phyloP scores from a whole-genome alignment of 2,113 vertebrate species.

The Morone saxatilis region DNA sequence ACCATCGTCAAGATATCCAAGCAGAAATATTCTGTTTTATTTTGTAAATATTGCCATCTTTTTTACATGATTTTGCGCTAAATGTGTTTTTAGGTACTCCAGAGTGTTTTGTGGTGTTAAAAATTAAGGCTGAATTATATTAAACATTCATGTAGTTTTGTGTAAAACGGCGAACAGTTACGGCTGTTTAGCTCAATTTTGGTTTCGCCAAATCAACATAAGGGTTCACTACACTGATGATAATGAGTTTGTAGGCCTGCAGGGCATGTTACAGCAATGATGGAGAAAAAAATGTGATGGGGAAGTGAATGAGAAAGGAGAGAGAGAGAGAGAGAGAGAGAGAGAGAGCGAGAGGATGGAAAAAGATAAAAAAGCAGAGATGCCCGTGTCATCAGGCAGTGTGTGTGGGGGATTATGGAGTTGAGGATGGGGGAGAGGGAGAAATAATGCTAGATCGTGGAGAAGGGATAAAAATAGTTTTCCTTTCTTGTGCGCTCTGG shows the following conservation, averaged over 20 bases:
- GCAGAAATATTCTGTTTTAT: neutral
- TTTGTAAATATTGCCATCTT: neutral
- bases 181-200: slow-evolving; percentile 24
- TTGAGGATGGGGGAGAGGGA: slow-evolving; percentile 45
- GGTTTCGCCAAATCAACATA: slow-evolving; percentile 25
- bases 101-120: neutral
- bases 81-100: neutral
- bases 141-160: neutral
- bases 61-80: neutral
- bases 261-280: slow-evolving; percentile 35
- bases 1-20: neutral
- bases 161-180: neutral
- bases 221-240: slow-evolving; percentile 28
- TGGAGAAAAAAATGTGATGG: slow-evolving; percentile 10
- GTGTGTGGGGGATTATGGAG: slow-evolving; percentile 65
- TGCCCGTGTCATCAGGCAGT: slow-evolving; percentile 53
- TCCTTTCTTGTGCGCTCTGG: slow-evolving; percentile 73
- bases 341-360: slow-evolving; percentile 8
- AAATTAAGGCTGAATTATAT: neutral
- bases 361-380: slow-evolving; percentile 28
- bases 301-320: slow-evolving; percentile 3
- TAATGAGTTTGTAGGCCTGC: slow-evolving; percentile 38
- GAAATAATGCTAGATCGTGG: slow-evolving; percentile 58
- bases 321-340: slow-evolving; percentile 7
- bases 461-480: slow-evolving; percentile 78